Evolutionary conservation across 2,113 vertebrate species (phyloP), one percentile per base, ranked within the genome.

Genomic region (Myrmecophaga tridactyla): DNA sequence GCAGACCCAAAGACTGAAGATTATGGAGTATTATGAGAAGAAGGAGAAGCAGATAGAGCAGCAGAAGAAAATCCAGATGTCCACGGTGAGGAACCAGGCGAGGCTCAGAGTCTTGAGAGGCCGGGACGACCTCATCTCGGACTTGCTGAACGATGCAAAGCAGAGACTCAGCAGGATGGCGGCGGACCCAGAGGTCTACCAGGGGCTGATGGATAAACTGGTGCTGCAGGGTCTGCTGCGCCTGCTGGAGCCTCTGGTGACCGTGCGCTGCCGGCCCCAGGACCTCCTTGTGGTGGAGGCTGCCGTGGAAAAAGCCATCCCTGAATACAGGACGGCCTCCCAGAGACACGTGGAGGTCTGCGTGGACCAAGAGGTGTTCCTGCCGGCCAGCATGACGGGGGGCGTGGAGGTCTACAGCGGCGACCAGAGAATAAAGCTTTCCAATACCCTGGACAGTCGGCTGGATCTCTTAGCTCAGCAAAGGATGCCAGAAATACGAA

Each of bases 41-140:
- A 99, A 99, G 97, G 99, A 99, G 97, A 99, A 99, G 95, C 99
- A 99, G 97, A 99, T 99, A 46, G 99, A 99, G 94, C 99, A 99
- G 97, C 99, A 99, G 96, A 99, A 99, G 98, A 99, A 99, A 98
- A 99, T 99, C 97, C 99, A 99, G 95, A 99, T 99, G 99, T 99
- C 99, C 39, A 99, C 99, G 97, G 96, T 99, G 98, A 99, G 99
- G 99, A 99, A 99, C 97, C 99, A 99, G 98, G 99, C 99, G 88
- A 98, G 99, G 63, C 98, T 99, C 98, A 99, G 99, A 97, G 99
- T 99, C 20, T 98, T 99, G 67, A 99, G 99, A 97, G 99, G 99
- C 81, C 99, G 98, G 3, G 99, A 99, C 90, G 99, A 99, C 92
- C 99, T 99, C 98, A 99, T 99, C 96, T 98, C 98, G 53, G 99